Evolutionary conservation across 2,113 vertebrate genomes (phyloP).

Genomic region (Lepus americanus): DNA sequence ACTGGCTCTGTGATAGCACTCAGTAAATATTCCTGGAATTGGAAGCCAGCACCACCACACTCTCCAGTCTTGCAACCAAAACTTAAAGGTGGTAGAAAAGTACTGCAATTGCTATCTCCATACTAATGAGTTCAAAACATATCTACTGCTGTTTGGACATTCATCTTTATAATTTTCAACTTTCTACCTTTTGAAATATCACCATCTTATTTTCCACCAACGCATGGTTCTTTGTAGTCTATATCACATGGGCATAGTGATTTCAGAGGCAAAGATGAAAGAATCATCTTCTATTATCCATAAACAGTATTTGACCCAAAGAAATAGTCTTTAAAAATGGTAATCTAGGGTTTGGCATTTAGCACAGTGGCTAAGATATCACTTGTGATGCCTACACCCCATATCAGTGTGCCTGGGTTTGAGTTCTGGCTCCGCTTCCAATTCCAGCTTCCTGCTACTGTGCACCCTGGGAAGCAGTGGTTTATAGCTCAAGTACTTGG

Average conservation of each 20-base stretch:
- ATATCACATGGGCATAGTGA: not conserved
- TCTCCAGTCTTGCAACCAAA: not conserved
- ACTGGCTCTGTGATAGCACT: not conserved
- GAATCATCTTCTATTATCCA: not conserved
- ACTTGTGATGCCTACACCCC: too few species aligned
- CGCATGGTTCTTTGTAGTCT: not conserved
- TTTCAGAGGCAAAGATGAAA: conserved; percentile 32
- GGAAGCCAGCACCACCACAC: not conserved
- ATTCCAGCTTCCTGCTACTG: too few species aligned
- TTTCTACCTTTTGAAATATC: conserved; percentile 23
- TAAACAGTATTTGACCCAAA: not conserved
- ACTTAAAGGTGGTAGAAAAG: not conserved
- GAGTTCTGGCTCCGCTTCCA: too few species aligned
- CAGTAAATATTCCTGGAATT: conserved; percentile 1
- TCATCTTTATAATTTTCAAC: conserved; percentile 5
- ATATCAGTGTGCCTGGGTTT: too few species aligned
- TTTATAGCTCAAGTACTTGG: too few species aligned
- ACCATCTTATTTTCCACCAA: not conserved
- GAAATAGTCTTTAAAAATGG: conserved; percentile 35
- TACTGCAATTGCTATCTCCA: not conserved
- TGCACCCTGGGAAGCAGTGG: too few species aligned
- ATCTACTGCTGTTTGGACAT: not conserved
- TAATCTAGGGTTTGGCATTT: not conserved
- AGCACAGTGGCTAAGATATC: too few species aligned
- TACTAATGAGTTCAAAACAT: not conserved